phyloP scores from a whole-genome alignment of 2,797 vertebrate genomes.

The Selene dorsalis region DNA sequence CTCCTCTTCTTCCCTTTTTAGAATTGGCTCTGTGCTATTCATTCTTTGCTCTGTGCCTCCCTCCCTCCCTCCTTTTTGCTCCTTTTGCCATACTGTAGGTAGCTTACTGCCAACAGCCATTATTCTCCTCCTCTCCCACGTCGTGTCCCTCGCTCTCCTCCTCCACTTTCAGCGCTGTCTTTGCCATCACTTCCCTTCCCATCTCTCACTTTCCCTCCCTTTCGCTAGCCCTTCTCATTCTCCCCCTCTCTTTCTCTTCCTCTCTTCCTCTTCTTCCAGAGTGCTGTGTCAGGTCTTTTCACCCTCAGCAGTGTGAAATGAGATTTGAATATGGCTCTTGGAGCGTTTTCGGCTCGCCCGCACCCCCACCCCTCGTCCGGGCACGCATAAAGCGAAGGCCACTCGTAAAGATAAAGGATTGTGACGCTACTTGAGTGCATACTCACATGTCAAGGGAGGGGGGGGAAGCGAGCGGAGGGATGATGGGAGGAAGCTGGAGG shows the following conservation, averaged over 20 bases:
- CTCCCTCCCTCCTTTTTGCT: conserved; percentile 21
- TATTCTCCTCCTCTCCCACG: conserved; percentile 64
- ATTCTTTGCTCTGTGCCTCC: conserved; percentile 29
- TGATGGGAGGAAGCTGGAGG: conserved; percentile 30
- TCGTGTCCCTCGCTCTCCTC: conserved; percentile 61
- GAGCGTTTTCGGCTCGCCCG: conserved; percentile 63
- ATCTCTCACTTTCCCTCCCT: conserved; percentile 42
- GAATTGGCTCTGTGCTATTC: conserved; percentile 32
- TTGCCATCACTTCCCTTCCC: conserved; percentile 51
- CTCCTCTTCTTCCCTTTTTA: conserved; percentile 40
- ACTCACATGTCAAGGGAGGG: conserved; percentile 40
- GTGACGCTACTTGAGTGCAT: conserved; percentile 59
- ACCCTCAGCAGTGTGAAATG: conserved; percentile 81
- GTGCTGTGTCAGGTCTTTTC: conserved; percentile 84
- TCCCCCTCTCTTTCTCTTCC: conserved; percentile 43
- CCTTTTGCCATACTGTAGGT: conserved; percentile 58
- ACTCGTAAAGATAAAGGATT: conserved; percentile 73
- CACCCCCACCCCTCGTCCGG: not conserved
- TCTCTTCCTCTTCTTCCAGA: conserved; percentile 53
- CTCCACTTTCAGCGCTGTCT: conserved; percentile 58
- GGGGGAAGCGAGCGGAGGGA: not conserved
- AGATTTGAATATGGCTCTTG: conserved; percentile 83
- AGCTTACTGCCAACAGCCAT: conserved; percentile 65
- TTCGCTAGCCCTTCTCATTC: conserved; percentile 42
- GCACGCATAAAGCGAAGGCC: conserved; percentile 46